Base-by-base conservation (phyloP, 1,140 invertebrate genomes). In the Ganaspis sp. region DNA sequence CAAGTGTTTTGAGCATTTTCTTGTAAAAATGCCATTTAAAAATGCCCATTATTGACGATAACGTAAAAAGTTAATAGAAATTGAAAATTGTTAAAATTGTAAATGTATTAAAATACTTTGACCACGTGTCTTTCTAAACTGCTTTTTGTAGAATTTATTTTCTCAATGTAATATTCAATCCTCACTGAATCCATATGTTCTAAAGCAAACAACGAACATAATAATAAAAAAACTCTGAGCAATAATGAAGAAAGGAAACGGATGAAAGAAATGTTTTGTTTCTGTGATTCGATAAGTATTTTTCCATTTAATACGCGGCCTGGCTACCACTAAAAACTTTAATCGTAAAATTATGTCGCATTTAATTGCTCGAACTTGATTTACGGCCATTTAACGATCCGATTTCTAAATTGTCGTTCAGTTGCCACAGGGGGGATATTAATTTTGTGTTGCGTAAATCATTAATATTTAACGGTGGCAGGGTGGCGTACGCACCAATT, bases 281-380 rank as follows among this genome's bases (percentile, higher is more conserved):
- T 58, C 6, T 2, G 9, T 21, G 17, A 21, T 23, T 54, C 17
- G 5, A 54, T 54, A 15, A 29, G 54, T 23, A 78, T 82, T 83
- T 81, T 76, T 77, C 72, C 54, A 77, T 82, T 82, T 76, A 80
- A 82, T 85, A 75, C 69, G 64, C 73, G 38, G 73, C 76, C 72
- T 64, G 64, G 77, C 72, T 80, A 70, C 73, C 76, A 74, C 80
- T 81, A 83, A 82, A 84, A 84, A 81, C 77, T 81, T 83, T 77
- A 81, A 85, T 82, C 81, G 82, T 80, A 79, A 86, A 84, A 83
- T 81, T 81, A 85, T 77, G 82, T 84, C 77, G 78, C 78, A 80
- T 82, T 85, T 86, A 85, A 87, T 87, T 82, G 77, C 74, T 79
- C 80, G 73, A 82, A 82, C 82, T 83, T 85, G 83, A 85, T 86